Evolutionary conservation across 2,888 invertebrate genomes (phyloP).

Genomic region (Koerneria pararmatus): DNA sequence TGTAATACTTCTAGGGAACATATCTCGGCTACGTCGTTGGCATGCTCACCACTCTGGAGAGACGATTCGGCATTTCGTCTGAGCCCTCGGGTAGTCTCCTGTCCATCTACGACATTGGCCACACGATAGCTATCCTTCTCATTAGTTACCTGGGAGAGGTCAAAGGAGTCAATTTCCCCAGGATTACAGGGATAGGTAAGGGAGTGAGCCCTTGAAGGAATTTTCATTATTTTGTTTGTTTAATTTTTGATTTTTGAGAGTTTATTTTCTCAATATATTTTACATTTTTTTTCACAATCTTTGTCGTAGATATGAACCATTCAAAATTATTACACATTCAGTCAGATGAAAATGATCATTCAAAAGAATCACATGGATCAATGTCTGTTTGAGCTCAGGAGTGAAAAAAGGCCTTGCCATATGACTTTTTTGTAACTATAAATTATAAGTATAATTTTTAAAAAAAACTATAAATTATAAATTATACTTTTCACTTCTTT

Average conservation of each 20-base stretch:
- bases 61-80: constrained; percentile 24
- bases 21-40: constrained; percentile 46
- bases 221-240: constrained; percentile 5
- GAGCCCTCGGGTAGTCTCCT: constrained; percentile 42
- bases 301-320: no score
- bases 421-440: no score
- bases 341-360: no score
- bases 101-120: constrained; percentile 47
- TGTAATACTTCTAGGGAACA: constrained; percentile 28
- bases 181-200: constrained; percentile 45
- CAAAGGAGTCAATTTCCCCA: constrained; percentile 43
- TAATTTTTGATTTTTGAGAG: not conserved
- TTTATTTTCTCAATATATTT: no score
- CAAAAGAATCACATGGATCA: no score
- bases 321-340: no score
- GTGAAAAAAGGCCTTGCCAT: no score
- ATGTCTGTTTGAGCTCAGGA: no score
- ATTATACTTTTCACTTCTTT: no score
- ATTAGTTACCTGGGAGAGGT: constrained; percentile 49
- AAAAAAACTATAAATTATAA: no score
- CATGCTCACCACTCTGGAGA: constrained; percentile 42
- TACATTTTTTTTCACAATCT: no score
- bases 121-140: constrained; percentile 44
- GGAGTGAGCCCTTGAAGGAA: not conserved
- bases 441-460: no score